Conservation (phyloP, 2,113 vertebrate genomes). For the Tretioscincus oriximinensis region DNA sequence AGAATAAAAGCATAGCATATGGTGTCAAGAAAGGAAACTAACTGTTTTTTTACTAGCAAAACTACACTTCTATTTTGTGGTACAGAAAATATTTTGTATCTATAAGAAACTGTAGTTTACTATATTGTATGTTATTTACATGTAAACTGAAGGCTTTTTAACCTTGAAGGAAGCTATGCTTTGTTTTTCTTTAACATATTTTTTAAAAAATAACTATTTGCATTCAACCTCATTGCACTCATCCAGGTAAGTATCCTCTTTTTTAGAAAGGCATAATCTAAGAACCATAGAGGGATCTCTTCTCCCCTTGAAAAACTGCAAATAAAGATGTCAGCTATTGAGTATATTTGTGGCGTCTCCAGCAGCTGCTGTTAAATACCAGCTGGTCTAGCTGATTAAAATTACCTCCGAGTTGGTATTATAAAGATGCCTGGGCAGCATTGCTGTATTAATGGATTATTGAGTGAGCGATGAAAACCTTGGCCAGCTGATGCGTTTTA, state of each 20-base stretch:
- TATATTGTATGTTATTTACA: constrained; percentile 52
- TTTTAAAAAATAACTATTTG: constrained; percentile 53
- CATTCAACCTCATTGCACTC: constrained; percentile 48
- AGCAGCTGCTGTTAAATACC: constrained; percentile 89
- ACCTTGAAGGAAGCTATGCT: constrained; percentile 25
- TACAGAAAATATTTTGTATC: constrained; percentile 39
- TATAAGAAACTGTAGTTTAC: constrained; percentile 22
- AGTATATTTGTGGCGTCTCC: constrained; percentile 86
- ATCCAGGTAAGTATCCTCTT: constrained; percentile 59
- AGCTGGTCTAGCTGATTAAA: constrained; percentile 91
- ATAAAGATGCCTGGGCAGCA: constrained; percentile 87
- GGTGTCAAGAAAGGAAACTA: constrained; percentile 55
- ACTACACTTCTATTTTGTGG: constrained; percentile 43
- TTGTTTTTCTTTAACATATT: constrained; percentile 40
- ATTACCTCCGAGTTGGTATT: constrained; percentile 89
- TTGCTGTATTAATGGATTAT: constrained; percentile 90
- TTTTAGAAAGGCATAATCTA: constrained; percentile 73
- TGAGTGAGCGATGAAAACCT: constrained; percentile 89
- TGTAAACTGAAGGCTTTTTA: constrained; percentile 49
- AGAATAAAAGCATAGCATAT: background rate
- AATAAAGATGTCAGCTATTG: constrained; percentile 88
- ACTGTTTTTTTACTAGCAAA: constrained; percentile 43
- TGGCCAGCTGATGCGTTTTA: constrained; percentile 89
- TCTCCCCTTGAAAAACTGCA: constrained; percentile 85
- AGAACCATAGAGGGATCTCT: constrained; percentile 83